A percentile compares a stretch with the other conserved stretches of the same genome.
Conservation (phyloP, 1,140 invertebrate species). For the Drosophila auraria region DNA sequence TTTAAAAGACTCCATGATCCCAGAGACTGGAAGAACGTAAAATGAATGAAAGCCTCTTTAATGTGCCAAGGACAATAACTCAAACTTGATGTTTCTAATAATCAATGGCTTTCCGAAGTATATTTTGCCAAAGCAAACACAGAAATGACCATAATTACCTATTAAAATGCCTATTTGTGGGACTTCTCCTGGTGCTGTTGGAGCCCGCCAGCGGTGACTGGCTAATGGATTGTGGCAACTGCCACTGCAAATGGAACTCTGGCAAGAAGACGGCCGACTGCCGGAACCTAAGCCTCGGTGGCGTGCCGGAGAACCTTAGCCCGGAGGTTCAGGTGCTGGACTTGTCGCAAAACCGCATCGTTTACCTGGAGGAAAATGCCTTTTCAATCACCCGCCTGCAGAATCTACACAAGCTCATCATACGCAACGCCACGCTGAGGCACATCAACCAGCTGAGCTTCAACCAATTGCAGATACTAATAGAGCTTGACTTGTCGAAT, state of each 20-base stretch:
- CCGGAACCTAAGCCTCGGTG: constrained; percentile 87
- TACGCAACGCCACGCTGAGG: constrained; percentile 89
- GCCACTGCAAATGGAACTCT: constrained; percentile 91
- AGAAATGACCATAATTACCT: constrained; percentile 10
- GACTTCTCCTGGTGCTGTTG: constrained; percentile 2
- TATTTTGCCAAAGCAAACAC: not conserved
- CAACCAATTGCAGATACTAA: constrained; percentile 90
- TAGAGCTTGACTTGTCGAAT: constrained; percentile 92
- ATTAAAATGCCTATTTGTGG: constrained; percentile 7
- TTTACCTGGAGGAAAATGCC: constrained; percentile 87
- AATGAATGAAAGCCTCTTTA: too few species aligned
- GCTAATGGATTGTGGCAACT: constrained; percentile 86
- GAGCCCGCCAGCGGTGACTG: constrained; percentile 84
- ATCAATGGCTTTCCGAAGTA: constrained; percentile 12
- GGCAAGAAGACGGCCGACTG: constrained; percentile 94
- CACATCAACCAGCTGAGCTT: constrained; percentile 90
- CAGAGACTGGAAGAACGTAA: not conserved
- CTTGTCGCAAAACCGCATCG: constrained; percentile 89
- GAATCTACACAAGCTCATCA: constrained; percentile 92
- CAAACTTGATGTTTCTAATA: not conserved
- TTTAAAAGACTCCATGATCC: not conserved
- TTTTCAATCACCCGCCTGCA: constrained; percentile 89
- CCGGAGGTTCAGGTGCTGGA: constrained; percentile 91
- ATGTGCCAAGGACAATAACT: constrained; percentile 5
- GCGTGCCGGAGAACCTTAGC: constrained; percentile 90